A percentile compares a stretch with the other conserved stretches of the same genome.
Conservation (phyloP, 2,888 invertebrate species). For the Macrosoma leucophasiata region DNA sequence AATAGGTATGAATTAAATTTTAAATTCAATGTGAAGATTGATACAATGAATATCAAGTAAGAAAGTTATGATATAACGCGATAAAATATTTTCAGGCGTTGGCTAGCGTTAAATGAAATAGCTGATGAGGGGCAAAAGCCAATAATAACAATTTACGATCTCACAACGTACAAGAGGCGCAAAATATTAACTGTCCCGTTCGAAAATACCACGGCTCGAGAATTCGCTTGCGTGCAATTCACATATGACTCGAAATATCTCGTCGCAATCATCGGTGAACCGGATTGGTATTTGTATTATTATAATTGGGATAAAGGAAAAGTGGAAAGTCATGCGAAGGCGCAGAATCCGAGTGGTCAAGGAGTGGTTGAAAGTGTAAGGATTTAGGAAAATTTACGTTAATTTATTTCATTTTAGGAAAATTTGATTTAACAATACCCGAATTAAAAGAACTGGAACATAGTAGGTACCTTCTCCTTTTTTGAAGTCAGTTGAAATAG, state of each 20-base stretch:
- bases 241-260: slow-evolving; percentile 88
- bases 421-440: too few relatives aligned
- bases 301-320: slow-evolving; percentile 90
- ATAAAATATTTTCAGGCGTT: slow-evolving; percentile 65
- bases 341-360: slow-evolving; percentile 81
- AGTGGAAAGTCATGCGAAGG: slow-evolving; percentile 83
- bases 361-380: slow-evolving; percentile 76
- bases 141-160: slow-evolving; percentile 82
- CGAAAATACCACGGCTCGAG: slow-evolving; percentile 73
- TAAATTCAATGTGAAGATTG: too few relatives aligned
- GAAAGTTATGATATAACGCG: neutral
- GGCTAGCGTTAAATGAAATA: slow-evolving; percentile 78
- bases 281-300: slow-evolving; percentile 87
- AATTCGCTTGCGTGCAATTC: slow-evolving; percentile 84
- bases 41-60: too few relatives aligned
- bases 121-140: slow-evolving; percentile 80
- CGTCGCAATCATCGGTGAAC: slow-evolving; percentile 86
- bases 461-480: too few relatives aligned
- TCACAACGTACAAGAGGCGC: slow-evolving; percentile 80
- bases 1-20: slow-evolving; percentile 82
- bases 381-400: too few relatives aligned
- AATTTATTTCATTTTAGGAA: too few relatives aligned
- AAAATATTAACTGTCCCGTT: slow-evolving; percentile 80
- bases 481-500: too few relatives aligned
- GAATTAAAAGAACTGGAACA: too few relatives aligned